A percentile compares a stretch with the other conserved stretches of the same genome.
Evolutionary conservation across 2,888 invertebrate genomes (phyloP).

Genomic region (Ochropacha duplaris): DNA sequence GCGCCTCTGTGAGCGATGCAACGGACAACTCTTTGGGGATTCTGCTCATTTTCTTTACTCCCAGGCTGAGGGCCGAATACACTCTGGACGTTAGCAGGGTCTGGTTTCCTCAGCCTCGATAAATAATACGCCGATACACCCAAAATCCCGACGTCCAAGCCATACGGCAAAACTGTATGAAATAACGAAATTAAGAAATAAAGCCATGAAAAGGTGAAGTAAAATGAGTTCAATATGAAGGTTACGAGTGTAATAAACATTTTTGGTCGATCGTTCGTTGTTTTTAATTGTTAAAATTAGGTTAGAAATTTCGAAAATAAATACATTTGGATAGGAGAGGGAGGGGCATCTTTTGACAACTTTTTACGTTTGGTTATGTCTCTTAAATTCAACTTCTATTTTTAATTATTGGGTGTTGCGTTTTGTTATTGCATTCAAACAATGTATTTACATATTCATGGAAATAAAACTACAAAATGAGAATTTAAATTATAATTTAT

Average conservation of each 20-base stretch:
- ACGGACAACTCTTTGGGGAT: constrained; percentile 76
- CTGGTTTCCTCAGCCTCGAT: constrained; percentile 64
- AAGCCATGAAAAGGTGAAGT: constrained; percentile 47
- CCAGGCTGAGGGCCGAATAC: constrained; percentile 82
- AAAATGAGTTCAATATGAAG: constrained; percentile 48
- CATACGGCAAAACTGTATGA: constrained; percentile 69
- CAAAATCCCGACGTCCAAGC: constrained; percentile 63
- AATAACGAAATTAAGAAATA: constrained; percentile 52
- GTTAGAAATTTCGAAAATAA: constrained; percentile 63
- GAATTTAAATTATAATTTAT: background rate
- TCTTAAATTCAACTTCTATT: too few relatives aligned
- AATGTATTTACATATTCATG: background rate
- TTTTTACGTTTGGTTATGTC: too few relatives aligned
- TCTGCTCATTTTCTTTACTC: constrained; percentile 60
- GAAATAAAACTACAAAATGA: background rate
- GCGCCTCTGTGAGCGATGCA: constrained; percentile 90
- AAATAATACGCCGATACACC: constrained; percentile 64
- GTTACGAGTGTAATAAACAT: constrained; percentile 60
- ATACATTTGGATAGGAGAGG: constrained; percentile 42
- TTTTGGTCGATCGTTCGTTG: constrained; percentile 58
- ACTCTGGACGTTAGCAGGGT: constrained; percentile 60
- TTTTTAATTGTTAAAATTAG: constrained; percentile 35
- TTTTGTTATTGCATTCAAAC: background rate
- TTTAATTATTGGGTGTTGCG: background rate
- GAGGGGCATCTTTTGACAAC: constrained; percentile 47